Base-by-base conservation (phyloP, 2,888 invertebrate species). In the Lepas anatifera region DNA sequence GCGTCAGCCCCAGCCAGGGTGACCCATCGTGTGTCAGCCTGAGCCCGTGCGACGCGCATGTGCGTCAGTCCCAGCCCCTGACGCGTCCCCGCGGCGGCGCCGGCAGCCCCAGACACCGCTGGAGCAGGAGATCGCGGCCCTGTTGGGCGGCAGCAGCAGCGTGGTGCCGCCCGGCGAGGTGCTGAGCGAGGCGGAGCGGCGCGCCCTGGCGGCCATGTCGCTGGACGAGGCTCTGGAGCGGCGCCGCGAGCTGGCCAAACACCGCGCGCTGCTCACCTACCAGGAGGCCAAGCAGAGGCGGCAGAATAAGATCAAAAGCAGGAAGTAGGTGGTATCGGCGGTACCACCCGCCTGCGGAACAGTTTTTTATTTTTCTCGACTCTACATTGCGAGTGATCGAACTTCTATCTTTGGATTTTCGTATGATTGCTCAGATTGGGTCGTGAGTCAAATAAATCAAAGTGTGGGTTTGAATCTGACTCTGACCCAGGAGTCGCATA, bases 221-320 rank as follows among this genome's bases (percentile, higher is more conserved):
- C 83, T 92, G 72, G 85, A 90, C 76, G 95, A 97, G 82, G 87
- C 96, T 76, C 81, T 88, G 71, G 87, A 88, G 75, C 87, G 88
- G 68, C 85, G 94, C 72, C 86, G 86, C 75, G 90, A 95, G 78
- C 80, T 90, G 71, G 90, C 92, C 13, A 90, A 88, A 78, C 80
- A 95, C 69, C 85, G 94, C 76, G 92, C 92, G 37, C 86, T 91
- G 71, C 87, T 95, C 78, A 91, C 93, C 3, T 95, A 93, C 77
- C 88, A 88, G 79, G 92, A 92, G 76, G 88, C 90, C 0, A 97
- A 95, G 80, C 89, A 91, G n/a, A 86, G 89, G 71, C 82, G 91
- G 75, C 90, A 90, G 77, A 91, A 90, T 75, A 96, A 95, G 83
- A 99, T 98, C 69, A 99, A 99, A 79, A 97, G 96, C 77, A 98